Evolutionary conservation across 2,113 vertebrate species (phyloP), one percentile per base, ranked within the genome.

Genomic region (Silurus asotus): DNA sequence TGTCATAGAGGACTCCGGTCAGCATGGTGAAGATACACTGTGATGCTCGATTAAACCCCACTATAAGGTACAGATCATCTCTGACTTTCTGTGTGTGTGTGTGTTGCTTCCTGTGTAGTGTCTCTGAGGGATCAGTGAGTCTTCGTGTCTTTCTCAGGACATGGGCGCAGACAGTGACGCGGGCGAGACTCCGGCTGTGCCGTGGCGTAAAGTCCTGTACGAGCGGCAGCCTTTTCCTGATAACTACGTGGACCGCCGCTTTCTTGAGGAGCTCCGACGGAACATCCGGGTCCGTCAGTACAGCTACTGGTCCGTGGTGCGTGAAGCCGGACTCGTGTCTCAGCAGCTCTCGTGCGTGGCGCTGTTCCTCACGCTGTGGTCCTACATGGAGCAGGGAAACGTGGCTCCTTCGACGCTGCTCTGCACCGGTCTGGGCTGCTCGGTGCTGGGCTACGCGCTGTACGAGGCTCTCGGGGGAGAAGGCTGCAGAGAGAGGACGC

Each of bases 321-420:
- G 95, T 55, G 97, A 99, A 91, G 96, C 98, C 0, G 96, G 95
- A 10, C 95, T 96, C 48, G 96, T 99, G 78, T 93, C 96, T 10
- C 97, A 99, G 92, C 96, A 99, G 92, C 92, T 99, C 15, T 98
- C 97, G 85, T 98, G 96, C 64, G 98, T 99, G 83, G 97, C 97
- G 37, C 91, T 98, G 78, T 98, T 99, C 70, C 96, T 96, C 8
- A 94, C 97, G 2, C 92, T 97, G 69, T 99, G 98, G 98, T 96
- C 96, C 92, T 98, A 98, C 89, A 97, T 99, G 98, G 97, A 98
- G 14, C 93, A 96, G 85, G 97, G 96, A 76, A 28, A 91, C 82
- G 93, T 99, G 84, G 94, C 94, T 0, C 97, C 98, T 0, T 95
- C 95, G 28, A 92, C 88, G 6, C 93, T 99, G 13, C 93, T 97